A percentile compares a stretch with the other conserved stretches of the same genome.
Evolutionary conservation across 2,797 vertebrate genomes (phyloP).

Genomic region (Delichon dasypus): DNA sequence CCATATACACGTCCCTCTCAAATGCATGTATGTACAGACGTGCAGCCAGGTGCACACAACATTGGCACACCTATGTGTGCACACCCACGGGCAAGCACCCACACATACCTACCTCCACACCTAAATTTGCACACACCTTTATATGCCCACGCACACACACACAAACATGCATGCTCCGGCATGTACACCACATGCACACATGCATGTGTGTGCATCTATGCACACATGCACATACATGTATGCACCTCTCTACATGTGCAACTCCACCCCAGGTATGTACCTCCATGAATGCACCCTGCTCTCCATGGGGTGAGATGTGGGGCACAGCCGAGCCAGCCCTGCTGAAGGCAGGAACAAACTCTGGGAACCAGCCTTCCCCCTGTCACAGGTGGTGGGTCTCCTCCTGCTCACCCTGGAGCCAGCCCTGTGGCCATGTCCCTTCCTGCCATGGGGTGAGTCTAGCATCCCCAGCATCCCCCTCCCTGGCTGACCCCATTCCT

Average conservation of each 20-base stretch:
- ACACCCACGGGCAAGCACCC: rapidly evolving
- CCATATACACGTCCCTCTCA: no score
- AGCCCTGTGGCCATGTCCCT: background rate
- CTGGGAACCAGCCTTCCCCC: background rate
- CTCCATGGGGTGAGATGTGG: background rate
- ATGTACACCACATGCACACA: no score
- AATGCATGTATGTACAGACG: background rate
- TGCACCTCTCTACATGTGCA: background rate
- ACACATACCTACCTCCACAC: background rate
- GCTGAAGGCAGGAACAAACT: background rate
- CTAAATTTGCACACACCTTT: background rate
- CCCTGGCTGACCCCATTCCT: background rate
- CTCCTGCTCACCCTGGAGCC: background rate
- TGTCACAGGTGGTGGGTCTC: background rate
- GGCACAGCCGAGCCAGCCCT: background rate
- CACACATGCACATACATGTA: background rate
- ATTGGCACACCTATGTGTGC: rapidly evolving
- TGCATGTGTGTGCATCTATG: no score
- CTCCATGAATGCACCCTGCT: rapidly evolving
- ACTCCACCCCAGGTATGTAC: background rate
- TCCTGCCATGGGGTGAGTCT: background rate
- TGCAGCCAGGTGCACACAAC: background rate
- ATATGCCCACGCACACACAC: background rate
- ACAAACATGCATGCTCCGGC: background rate
- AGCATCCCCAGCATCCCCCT: background rate